Evolutionary conservation across 2,113 vertebrate species (phyloP).

Genomic region (Pseudorasbora parva): DNA sequence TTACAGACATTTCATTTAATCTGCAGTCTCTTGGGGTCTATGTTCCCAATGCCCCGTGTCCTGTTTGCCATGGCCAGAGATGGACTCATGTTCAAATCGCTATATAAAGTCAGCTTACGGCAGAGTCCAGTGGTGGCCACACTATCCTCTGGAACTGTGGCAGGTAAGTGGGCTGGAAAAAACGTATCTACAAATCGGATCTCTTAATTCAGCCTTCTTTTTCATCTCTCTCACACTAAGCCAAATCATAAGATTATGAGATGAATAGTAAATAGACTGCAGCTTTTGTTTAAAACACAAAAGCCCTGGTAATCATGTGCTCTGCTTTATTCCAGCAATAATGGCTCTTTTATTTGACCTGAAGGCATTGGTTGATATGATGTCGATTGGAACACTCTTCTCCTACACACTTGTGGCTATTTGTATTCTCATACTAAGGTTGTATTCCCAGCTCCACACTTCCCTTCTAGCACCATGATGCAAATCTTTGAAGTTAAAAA

Average conservation of each 20-base stretch:
- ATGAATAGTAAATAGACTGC: slow-evolving; percentile 20
- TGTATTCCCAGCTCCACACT: slow-evolving; percentile 6
- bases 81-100: slow-evolving; percentile 80
- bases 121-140: slow-evolving; percentile 84
- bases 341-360: slow-evolving; percentile 86
- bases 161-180: slow-evolving; percentile 71
- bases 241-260: slow-evolving; percentile 26
- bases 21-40: slow-evolving; percentile 84
- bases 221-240: slow-evolving; percentile 10
- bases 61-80: slow-evolving; percentile 89
- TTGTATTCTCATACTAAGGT: slow-evolving; percentile 89
- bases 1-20: slow-evolving; percentile 9
- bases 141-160: slow-evolving; percentile 77
- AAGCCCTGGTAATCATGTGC: slow-evolving; percentile 16
- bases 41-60: slow-evolving; percentile 90
- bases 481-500: background rate
- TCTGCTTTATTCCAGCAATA: slow-evolving; percentile 72
- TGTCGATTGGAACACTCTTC: slow-evolving; percentile 87
- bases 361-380: slow-evolving; percentile 84
- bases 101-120: slow-evolving; percentile 76
- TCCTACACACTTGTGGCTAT: slow-evolving; percentile 85
- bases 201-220: background rate
- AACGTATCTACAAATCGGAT: background rate
- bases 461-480: background rate
- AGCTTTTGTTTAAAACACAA: slow-evolving; percentile 30